Percentiles rank a stretch among this genome's conserved stretches.
phyloP scores from a whole-genome alignment of 2,113 vertebrate species.

The Pseudolaguvia tuberculata region DNA sequence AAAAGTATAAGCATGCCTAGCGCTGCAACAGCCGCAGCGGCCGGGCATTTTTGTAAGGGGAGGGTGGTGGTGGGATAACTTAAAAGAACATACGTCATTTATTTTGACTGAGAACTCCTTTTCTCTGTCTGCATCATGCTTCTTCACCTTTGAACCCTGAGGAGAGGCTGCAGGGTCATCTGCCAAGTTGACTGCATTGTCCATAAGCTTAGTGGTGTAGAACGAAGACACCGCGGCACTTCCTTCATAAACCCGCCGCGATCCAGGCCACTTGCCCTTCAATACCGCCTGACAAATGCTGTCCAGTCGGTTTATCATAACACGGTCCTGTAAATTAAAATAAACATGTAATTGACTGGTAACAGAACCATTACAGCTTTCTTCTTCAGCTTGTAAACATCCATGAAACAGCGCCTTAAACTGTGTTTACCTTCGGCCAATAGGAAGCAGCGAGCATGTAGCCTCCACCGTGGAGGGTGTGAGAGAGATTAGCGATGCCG shows the following conservation, averaged over 20 bases:
- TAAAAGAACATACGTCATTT: constrained; percentile 99
- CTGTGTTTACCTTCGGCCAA: constrained; percentile 87
- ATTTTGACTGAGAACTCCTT: constrained; percentile 99
- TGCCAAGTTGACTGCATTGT: constrained; percentile 68
- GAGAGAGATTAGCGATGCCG: constrained; percentile 75
- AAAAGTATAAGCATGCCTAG: constrained; percentile 37
- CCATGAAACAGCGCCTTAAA: background rate
- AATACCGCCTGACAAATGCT: constrained; percentile 96
- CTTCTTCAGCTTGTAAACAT: too few relatives aligned
- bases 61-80: constrained; percentile 70
- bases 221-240: constrained; percentile 84
- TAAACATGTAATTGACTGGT: background rate
- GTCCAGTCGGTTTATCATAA: constrained; percentile 97
- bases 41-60: constrained; percentile 41
- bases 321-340: constrained; percentile 79
- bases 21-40: constrained; percentile 25
- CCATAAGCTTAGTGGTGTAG: constrained; percentile 95
- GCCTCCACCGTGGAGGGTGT: constrained; percentile 82
- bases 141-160: constrained; percentile 99
- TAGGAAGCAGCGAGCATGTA: constrained; percentile 93
- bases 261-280: constrained; percentile 94
- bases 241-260: constrained; percentile 82
- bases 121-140: constrained; percentile 94
- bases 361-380: too few relatives aligned
- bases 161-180: constrained; percentile 86